Base-by-base conservation (phyloP, 1,140 invertebrate genomes). In the Drosophila fuyamai region DNA sequence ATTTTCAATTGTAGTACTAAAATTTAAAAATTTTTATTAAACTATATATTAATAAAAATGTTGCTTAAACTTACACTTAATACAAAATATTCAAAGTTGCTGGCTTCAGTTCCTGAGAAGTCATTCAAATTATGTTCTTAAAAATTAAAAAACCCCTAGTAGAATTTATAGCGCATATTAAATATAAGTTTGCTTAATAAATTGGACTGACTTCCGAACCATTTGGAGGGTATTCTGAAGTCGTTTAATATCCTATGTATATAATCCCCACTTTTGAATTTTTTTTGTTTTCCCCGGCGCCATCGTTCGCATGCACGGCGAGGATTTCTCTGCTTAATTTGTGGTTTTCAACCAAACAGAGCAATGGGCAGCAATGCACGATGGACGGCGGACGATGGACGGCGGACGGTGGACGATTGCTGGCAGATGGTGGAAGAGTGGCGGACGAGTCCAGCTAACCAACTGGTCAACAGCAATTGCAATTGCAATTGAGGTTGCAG, bases 291-390 rank as follows among this genome's bases (percentile, higher is more conserved):
- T 74, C 65, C 61, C 43, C 66, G 81, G 77, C 81, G 81, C 81
- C 81, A 80, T 77, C 65, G 76, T 78, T 86, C 66, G 83, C 83
- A 88, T 88, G 83, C 84, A 88, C 73, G 84, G 67, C 84, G 65
- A 89, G 83, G 84, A 88, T 88, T 88, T 88, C 83, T 88, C 80
- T 89, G 83, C 83, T 88, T 88, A 88, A 88, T 88, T 88, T 88
- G 83, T 88, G 83, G 83, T 89, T 88, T 88, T 80, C 83, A 88
- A 89, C 76, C 84, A 86, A 88, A 83, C 83, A 89, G 83, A 73
- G 57, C 53, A 71, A 36, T 65, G 67, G 40, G 65, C 18, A 58
- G 68, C 68, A 36, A 58, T 71, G 68, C 65, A 50, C 67, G 51
- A 57, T 56, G 59, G 59, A 27, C 47, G 29, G 18, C 38, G 63